phyloP scores from a whole-genome alignment of 2,888 invertebrate species.

The Macrophya alboannulata region DNA sequence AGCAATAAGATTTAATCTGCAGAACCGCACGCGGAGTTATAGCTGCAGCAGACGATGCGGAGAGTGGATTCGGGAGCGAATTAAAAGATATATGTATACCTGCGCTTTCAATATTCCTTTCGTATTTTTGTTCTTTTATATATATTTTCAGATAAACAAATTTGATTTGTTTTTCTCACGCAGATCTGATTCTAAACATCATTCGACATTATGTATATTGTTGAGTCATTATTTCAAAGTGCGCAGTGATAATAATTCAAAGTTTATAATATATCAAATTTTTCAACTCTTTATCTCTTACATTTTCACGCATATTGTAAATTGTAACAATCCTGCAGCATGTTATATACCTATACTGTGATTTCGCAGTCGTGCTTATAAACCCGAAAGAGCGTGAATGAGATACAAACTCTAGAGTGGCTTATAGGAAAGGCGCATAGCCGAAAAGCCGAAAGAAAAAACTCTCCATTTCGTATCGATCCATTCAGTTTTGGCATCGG shows the following conservation, averaged over 20 bases:
- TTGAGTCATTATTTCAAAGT: too few species aligned
- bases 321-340: background rate
- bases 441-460: conserved; percentile 12
- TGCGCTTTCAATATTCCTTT: background rate
- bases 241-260: too few species aligned
- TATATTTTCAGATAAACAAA: background rate
- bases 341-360: too few species aligned
- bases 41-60: conserved; percentile 6
- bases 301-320: background rate
- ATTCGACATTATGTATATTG: too few species aligned
- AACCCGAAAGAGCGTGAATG: background rate
- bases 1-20: conserved; percentile 27
- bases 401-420: background rate
- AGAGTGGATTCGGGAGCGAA: background rate
- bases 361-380: background rate
- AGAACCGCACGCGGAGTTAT: background rate
- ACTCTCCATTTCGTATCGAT: conserved; percentile 44
- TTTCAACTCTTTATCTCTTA: too few species aligned
- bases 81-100: background rate
- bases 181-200: too few species aligned
- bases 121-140: background rate
- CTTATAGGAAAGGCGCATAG: conserved; percentile 6
- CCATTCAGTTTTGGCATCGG: conserved; percentile 52
- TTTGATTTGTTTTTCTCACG: too few species aligned
- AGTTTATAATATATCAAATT: too few species aligned